Percentiles rank a stretch among this genome's conserved stretches.
These are phyloP conservation scores for Aporophyla lueneburgensis DNA, from an alignment of 2,888 invertebrate genomes.

Conservation along the genomic window DNA sequence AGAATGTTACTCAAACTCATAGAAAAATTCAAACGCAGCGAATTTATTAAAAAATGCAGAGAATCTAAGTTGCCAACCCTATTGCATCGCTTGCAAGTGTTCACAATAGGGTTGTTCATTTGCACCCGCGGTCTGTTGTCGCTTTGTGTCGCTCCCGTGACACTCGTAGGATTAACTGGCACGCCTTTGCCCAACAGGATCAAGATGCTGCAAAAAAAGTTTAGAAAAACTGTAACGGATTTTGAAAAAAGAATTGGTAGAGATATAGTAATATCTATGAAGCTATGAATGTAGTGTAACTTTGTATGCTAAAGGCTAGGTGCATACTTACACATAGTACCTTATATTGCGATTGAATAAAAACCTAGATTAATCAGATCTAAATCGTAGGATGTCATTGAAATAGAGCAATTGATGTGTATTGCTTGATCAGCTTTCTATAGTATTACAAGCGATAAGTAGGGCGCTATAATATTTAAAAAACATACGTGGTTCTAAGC, in stretches of 20 bases:
- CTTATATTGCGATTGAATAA: not conserved
- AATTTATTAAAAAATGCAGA: not conserved
- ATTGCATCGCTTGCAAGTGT: conserved; percentile 56
- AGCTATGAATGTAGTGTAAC: not conserved
- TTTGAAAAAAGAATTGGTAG: conserved; percentile 1
- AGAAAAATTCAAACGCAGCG: not conserved
- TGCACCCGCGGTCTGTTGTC: conserved; percentile 68
- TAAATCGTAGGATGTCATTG: not conserved
- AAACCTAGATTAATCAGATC: not conserved
- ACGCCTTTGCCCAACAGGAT: conserved; percentile 75
- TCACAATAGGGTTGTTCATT: conserved; percentile 79
- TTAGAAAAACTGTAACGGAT: conserved; percentile 10
- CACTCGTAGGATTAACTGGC: conserved; percentile 84
- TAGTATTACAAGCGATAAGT: no score
- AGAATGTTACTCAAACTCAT: not conserved
- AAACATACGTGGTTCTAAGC: no score
- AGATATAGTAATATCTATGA: not conserved
- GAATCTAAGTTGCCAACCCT: conserved; percentile 44
- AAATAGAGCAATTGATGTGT: not conserved
- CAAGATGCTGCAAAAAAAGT: conserved; percentile 49
- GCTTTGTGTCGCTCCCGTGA: conserved; percentile 59
- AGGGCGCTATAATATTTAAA: no score
- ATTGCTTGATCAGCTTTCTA: not conserved
- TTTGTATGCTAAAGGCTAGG: not conserved
- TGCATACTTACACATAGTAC: not conserved